Evolutionary conservation across 2,113 vertebrate species (phyloP).

Genomic region (Anthoscopus minutus): DNA sequence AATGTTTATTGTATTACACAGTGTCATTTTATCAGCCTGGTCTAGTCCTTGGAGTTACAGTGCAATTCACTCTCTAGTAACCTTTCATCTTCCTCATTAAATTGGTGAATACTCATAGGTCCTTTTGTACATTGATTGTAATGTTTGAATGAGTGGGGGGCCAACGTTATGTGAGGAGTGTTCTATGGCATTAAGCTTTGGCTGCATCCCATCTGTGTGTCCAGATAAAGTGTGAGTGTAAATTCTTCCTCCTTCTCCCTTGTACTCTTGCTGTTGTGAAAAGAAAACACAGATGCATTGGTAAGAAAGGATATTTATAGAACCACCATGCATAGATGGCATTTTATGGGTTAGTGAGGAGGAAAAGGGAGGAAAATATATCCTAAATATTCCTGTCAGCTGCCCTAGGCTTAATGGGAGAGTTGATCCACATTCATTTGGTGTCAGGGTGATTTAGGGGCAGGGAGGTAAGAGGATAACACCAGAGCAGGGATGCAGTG

Average conservation of each 20-base stretch:
- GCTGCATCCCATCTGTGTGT: background rate
- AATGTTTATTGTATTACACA: background rate
- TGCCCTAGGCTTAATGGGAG: background rate
- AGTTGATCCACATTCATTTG: background rate
- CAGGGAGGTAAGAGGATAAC: background rate
- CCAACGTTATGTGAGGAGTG: rapidly evolving
- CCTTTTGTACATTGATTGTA: background rate
- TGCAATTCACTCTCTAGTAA: background rate
- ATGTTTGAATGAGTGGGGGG: background rate
- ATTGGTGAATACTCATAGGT: background rate
- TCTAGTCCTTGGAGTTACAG: background rate
- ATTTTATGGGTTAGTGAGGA: background rate
- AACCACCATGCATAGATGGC: background rate
- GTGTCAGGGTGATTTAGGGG: background rate
- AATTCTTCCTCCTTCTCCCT: background rate
- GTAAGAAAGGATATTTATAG: background rate
- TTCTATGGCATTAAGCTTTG: background rate
- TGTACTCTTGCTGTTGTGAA: background rate
- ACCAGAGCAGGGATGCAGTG: background rate
- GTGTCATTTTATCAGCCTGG: background rate
- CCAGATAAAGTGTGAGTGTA: background rate
- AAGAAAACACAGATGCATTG: background rate
- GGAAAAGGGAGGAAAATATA: background rate
- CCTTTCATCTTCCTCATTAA: background rate
- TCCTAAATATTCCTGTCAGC: background rate